Conservation (phyloP, 2,797 vertebrate genomes). For the Typhlichthys subterraneus region DNA sequence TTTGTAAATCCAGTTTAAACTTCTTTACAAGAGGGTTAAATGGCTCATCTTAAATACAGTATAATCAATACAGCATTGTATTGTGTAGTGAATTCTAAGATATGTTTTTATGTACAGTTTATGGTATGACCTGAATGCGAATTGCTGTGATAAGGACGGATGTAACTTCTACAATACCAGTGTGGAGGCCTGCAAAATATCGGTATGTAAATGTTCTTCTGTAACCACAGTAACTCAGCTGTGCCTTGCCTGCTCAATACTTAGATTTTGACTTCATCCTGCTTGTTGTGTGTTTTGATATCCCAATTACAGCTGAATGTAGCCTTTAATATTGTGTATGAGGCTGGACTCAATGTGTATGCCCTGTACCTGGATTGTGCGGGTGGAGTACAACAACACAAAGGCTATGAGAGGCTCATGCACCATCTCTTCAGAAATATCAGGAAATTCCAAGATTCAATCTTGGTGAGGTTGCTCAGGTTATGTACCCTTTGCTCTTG, state of each 20-base stretch:
- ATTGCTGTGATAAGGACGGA: slow-evolving; percentile 72
- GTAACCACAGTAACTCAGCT: not conserved
- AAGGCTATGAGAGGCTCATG: slow-evolving; percentile 65
- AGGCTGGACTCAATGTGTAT: slow-evolving; percentile 75
- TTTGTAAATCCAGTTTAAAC: no score
- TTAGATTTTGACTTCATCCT: not conserved
- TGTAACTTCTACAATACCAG: slow-evolving; percentile 77
- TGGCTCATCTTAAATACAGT: no score
- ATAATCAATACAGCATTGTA: not conserved
- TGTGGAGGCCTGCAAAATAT: slow-evolving; percentile 45
- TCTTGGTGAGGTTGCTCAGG: slow-evolving; percentile 43
- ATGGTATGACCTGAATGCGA: slow-evolving; percentile 74
- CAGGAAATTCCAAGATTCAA: slow-evolving; percentile 32
- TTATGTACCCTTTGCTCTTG: not conserved
- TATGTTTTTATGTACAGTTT: slow-evolving; percentile 61
- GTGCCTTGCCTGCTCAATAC: not conserved
- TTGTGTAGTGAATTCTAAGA: not conserved
- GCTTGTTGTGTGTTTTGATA: not conserved
- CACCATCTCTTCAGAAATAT: slow-evolving; percentile 68
- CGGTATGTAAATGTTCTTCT: slow-evolving; percentile 47
- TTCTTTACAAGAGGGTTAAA: no score
- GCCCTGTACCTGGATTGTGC: slow-evolving; percentile 79
- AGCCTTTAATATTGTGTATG: slow-evolving; percentile 70
- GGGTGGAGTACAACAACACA: slow-evolving; percentile 42
- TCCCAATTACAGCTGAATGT: slow-evolving; percentile 54